Percentiles rank a stretch among this genome's conserved stretches.
Conservation (phyloP, 2,888 invertebrate genomes). For the Tetropium fuscum region DNA sequence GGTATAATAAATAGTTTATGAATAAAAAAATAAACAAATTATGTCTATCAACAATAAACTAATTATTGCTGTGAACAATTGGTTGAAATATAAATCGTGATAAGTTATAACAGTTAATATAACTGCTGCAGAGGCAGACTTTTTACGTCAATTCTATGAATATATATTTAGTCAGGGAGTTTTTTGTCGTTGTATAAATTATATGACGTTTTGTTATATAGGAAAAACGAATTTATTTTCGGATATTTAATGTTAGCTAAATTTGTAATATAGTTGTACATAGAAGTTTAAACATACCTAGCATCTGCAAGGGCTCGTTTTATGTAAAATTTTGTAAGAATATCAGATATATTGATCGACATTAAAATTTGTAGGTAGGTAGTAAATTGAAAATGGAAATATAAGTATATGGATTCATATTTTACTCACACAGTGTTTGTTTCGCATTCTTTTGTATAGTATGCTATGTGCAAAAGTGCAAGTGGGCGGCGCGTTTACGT, state of each 20-base stretch:
- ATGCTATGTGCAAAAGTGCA: no score
- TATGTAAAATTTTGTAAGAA: conserved; percentile 22
- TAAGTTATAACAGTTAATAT: conserved; percentile 19
- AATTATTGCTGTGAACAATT: conserved; percentile 38
- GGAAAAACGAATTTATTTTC: conserved; percentile 44
- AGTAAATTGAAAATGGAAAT: no score
- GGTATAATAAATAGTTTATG: conserved; percentile 2
- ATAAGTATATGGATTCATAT: no score
- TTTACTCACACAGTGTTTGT: no score
- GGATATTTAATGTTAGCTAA: conserved; percentile 23
- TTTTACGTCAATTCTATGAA: conserved; percentile 57
- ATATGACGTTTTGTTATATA: conserved; percentile 32
- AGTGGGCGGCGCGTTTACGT: no score
- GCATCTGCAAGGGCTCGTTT: conserved; percentile 18
- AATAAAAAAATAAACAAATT: conserved; percentile 19
- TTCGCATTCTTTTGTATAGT: no score
- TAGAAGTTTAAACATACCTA: conserved; percentile 28
- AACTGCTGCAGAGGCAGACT: conserved; percentile 37
- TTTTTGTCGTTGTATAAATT: conserved; percentile 47
- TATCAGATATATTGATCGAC: no score
- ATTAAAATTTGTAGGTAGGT: no score
- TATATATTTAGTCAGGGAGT: conserved; percentile 55
- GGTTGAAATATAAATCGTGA: conserved; percentile 31
- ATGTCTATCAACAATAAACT: conserved; percentile 27
- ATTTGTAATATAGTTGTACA: conserved; percentile 25